phyloP scores from a whole-genome alignment of 2,888 invertebrate genomes.

The Pseudolycoriella hygida region DNA sequence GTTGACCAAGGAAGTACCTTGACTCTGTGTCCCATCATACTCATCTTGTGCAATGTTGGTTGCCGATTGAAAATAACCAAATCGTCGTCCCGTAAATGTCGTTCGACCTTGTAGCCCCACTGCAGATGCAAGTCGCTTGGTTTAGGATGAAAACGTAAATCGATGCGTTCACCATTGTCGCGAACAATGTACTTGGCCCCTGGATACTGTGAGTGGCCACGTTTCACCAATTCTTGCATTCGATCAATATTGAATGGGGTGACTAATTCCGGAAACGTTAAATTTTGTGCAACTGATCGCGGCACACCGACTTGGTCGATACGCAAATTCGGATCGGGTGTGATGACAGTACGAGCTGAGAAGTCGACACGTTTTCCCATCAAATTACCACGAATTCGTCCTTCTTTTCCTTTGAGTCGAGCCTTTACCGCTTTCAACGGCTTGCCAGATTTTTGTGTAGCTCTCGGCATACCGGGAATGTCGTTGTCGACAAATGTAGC shows the following conservation, averaged over 20 bases:
- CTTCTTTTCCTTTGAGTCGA: constrained; percentile 94
- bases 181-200: constrained; percentile 98
- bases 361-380: constrained; percentile 99
- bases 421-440: constrained; percentile 96
- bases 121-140: constrained; percentile 91
- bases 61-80: constrained; percentile 98
- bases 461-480: constrained; percentile 93
- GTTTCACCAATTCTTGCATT: constrained; percentile 70
- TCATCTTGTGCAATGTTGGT: constrained; percentile 99
- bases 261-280: constrained; percentile 98
- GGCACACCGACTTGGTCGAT: constrained; percentile 98
- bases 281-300: constrained; percentile 92
- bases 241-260: constrained; percentile 98
- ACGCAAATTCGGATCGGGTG: constrained; percentile 85
- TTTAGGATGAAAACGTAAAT: constrained; percentile 95
- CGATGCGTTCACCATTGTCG: constrained; percentile 97
- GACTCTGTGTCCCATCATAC: constrained; percentile 99
- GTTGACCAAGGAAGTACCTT: constrained; percentile 99
- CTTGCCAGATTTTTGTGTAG: constrained; percentile 98
- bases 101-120: constrained; percentile 88
- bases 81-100: constrained; percentile 96
- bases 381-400: constrained; percentile 94
- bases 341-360: constrained; percentile 96
- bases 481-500: constrained; percentile 97
- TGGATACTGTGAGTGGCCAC: constrained; percentile 97